These are phyloP conservation scores for Cheirogaleus major DNA, from an alignment of 2,797 vertebrate species.

Conservation along the genomic window DNA sequence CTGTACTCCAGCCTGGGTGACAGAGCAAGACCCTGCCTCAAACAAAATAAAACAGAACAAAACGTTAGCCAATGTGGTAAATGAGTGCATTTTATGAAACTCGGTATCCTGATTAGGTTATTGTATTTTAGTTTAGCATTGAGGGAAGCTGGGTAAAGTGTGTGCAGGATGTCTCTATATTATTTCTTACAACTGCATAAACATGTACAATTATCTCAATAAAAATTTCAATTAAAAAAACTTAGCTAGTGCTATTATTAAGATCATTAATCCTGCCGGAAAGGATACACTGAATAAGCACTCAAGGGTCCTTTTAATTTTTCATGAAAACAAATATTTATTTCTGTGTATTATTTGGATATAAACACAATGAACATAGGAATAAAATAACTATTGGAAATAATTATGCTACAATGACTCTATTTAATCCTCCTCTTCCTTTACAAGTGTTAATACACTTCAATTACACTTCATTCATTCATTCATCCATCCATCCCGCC, in stretches of 20 bases:
- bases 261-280: neutral
- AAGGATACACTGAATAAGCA: neutral
- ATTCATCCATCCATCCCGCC: neutral
- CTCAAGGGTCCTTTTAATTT: neutral
- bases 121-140: neutral
- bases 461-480: neutral
- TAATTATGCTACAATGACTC: neutral
- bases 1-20: neutral
- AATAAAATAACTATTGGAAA: neutral
- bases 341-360: neutral
- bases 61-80: neutral
- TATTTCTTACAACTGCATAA: neutral
- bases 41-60: neutral
- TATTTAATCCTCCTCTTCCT: neutral
- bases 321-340: conserved; percentile 8
- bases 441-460: neutral
- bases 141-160: neutral
- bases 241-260: neutral
- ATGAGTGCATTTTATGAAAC: accelerated
- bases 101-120: no score
- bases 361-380: neutral
- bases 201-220: neutral
- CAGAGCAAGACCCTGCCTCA: neutral
- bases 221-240: neutral
- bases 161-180: neutral